Evolutionary conservation across 1,140 invertebrate species (phyloP).

Genomic region (Araneus ventricosus): DNA sequence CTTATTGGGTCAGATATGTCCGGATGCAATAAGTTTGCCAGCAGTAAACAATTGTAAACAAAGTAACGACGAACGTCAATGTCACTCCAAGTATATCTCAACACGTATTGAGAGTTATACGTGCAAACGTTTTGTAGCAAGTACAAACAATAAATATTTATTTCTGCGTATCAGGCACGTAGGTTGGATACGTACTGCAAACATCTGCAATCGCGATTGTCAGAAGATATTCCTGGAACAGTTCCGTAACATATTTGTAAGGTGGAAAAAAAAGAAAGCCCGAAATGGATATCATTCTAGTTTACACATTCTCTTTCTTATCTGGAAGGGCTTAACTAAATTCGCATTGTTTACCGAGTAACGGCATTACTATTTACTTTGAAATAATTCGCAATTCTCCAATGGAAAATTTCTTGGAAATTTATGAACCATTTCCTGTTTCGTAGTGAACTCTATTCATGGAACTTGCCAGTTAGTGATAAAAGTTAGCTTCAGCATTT

Average conservation of each 20-base stretch:
- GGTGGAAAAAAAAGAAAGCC: no score
- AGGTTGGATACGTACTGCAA: not conserved
- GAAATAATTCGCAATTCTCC: not conserved
- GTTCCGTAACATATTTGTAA: not conserved
- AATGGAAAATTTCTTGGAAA: not conserved
- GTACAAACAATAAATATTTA: constrained; percentile 26
- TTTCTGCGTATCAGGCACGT: not conserved
- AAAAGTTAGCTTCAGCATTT: not conserved
- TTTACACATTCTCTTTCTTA: constrained; percentile 32
- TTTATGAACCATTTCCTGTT: constrained; percentile 33
- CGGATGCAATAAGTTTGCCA: no score
- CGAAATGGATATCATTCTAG: not conserved
- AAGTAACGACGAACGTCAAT: not conserved
- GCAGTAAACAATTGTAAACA: not conserved
- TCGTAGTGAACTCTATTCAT: not conserved
- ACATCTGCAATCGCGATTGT: not conserved
- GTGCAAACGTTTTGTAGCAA: not conserved
- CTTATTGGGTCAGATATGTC: no score
- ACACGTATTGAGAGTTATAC: not conserved
- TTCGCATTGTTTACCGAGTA: not conserved
- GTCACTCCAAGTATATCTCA: not conserved
- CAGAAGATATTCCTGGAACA: not conserved
- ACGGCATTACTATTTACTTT: constrained; percentile 10
- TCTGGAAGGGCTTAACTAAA: not conserved
- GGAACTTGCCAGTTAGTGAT: not conserved